phyloP scores from a whole-genome alignment of 2,888 invertebrate species.

The Chrysodeixis includens region DNA sequence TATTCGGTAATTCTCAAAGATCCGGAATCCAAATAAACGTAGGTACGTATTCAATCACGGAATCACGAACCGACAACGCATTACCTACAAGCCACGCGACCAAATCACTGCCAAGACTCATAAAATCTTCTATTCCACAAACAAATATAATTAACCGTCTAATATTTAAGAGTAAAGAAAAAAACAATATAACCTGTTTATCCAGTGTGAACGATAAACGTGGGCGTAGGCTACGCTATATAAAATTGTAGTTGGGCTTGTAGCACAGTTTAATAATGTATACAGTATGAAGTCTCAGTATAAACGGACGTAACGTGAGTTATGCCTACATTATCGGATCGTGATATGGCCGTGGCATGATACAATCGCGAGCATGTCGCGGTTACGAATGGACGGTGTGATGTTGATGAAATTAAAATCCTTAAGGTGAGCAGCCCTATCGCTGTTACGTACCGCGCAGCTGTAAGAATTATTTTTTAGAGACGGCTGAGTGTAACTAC shows the following conservation, averaged over 20 bases:
- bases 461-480: no score
- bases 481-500: no score
- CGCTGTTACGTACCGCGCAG: no score
- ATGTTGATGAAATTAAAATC: no score
- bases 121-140: conserved; percentile 42
- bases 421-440: no score
- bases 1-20: conserved; percentile 39
- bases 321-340: no score
- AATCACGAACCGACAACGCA: conserved; percentile 45
- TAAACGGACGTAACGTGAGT: no score
- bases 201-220: conserved; percentile 71
- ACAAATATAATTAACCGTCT: conserved; percentile 60
- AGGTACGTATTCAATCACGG: conserved; percentile 33
- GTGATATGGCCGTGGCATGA: no score
- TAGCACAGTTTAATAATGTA: no score
- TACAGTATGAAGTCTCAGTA: no score
- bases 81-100: conserved; percentile 54
- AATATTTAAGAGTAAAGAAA: conserved; percentile 54
- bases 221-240: conserved; percentile 77
- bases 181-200: conserved; percentile 65
- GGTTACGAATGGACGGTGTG: no score
- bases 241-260: conserved; percentile 68
- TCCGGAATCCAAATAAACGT: conserved; percentile 51
- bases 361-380: no score
- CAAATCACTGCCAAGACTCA: conserved; percentile 48